Evolutionary conservation across 2,797 vertebrate genomes (phyloP).

Genomic region (Coreius guichenoti): DNA sequence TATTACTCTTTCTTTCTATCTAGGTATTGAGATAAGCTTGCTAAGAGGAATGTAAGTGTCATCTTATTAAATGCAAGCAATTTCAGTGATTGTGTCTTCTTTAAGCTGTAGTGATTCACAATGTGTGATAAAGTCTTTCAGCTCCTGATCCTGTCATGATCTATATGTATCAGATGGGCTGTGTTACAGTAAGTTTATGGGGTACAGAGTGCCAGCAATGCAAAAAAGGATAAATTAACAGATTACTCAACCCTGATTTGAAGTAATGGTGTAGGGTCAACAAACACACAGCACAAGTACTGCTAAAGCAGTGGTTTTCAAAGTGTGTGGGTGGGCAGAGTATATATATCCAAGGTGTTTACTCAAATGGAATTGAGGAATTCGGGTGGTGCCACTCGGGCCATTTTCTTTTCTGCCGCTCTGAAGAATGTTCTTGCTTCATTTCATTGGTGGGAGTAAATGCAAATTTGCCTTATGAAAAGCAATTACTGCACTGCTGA

Average conservation of each 20-base stretch:
- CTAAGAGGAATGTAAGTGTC: conserved; percentile 62
- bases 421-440: conserved; percentile 91
- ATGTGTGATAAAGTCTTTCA: conserved; percentile 46
- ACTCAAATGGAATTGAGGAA: conserved; percentile 73
- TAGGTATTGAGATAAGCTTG: conserved; percentile 40
- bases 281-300: neutral
- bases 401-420: conserved; percentile 77
- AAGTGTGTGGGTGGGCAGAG: neutral
- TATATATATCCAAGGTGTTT: conserved; percentile 78
- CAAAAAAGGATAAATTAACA: conserved; percentile 12
- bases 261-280: neutral
- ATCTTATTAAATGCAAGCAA: conserved; percentile 68
- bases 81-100: conserved; percentile 66
- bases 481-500: conserved; percentile 96
- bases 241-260: neutral
- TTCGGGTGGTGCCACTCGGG: neutral
- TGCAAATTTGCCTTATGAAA: conserved; percentile 98
- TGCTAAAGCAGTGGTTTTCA: neutral
- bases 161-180: conserved; percentile 64
- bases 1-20: conserved; percentile 13
- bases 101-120: conserved; percentile 32
- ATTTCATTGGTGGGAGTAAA: conserved; percentile 97
- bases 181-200: conserved; percentile 37
- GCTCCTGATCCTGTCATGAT: conserved; percentile 71
- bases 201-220: conserved; percentile 55